Percentiles rank a stretch among this genome's conserved stretches.
phyloP scores from a whole-genome alignment of 2,113 vertebrate species.

The Microtus pennsylvanicus region DNA sequence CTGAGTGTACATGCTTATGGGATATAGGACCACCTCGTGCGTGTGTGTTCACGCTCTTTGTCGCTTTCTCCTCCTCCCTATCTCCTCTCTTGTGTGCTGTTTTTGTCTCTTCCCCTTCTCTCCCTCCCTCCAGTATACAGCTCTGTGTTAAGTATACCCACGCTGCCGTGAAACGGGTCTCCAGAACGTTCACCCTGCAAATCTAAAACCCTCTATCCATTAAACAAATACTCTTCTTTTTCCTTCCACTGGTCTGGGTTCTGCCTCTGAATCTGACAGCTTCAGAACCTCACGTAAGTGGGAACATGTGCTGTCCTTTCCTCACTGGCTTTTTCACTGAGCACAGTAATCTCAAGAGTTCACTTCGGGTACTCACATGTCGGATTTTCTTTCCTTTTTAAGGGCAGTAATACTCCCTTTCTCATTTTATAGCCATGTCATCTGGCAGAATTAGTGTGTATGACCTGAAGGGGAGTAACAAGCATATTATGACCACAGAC shows the following conservation, averaged over 20 bases:
- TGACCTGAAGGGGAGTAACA: background rate
- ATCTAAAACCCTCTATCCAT: background rate
- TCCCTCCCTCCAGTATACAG: background rate
- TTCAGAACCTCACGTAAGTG: background rate
- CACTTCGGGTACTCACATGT: background rate
- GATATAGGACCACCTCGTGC: background rate
- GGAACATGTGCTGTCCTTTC: background rate
- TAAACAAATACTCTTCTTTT: background rate
- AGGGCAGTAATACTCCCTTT: background rate
- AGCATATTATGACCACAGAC: background rate
- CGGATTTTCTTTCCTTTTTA: constrained; percentile 15
- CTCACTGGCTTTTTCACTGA: background rate
- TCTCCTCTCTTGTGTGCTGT: background rate
- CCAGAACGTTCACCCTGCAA: background rate
- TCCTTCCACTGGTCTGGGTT: background rate
- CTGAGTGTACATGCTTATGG: background rate
- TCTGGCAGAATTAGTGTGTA: background rate
- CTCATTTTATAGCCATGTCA: background rate
- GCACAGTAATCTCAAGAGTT: background rate
- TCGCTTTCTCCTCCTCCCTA: background rate
- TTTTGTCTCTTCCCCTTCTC: background rate
- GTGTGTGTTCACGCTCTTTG: background rate
- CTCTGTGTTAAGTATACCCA: background rate
- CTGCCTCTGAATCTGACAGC: background rate
- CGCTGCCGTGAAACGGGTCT: background rate